phyloP scores from a whole-genome alignment of 2,888 invertebrate species.

The Steromphala cineraria region DNA sequence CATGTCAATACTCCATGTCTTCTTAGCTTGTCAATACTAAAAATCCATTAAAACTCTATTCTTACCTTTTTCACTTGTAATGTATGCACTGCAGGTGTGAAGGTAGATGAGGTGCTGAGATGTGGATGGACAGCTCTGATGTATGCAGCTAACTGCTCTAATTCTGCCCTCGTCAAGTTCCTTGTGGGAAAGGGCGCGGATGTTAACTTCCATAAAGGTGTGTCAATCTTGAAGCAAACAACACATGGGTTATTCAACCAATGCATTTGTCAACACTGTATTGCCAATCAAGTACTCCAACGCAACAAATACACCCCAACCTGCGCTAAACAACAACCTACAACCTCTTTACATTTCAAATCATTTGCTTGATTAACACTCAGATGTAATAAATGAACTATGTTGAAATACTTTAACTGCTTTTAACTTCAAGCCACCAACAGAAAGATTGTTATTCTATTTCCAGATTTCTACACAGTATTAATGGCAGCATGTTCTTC shows the following conservation, averaged over 20 bases:
- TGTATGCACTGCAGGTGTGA: constrained; percentile 54
- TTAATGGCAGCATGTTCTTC: constrained; percentile 76
- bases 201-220: constrained; percentile 75
- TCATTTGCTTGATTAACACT: no score
- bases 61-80: neutral
- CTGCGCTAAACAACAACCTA: no score
- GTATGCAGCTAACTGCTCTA: constrained; percentile 66
- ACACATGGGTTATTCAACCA: no score
- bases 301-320: no score
- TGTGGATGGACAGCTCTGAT: constrained; percentile 70
- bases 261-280: neutral
- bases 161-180: constrained; percentile 62
- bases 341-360: no score
- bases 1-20: no score
- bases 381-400: no score
- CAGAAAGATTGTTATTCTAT: neutral
- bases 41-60: no score
- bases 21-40: no score
- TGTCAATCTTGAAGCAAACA: no score
- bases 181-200: constrained; percentile 75
- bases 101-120: constrained; percentile 55
- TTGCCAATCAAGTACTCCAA: no score
- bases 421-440: neutral
- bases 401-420: no score
- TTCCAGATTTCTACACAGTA: constrained; percentile 74